phyloP scores from a whole-genome alignment of 1,140 invertebrate species.

The Trichogramma pretiosum region DNA sequence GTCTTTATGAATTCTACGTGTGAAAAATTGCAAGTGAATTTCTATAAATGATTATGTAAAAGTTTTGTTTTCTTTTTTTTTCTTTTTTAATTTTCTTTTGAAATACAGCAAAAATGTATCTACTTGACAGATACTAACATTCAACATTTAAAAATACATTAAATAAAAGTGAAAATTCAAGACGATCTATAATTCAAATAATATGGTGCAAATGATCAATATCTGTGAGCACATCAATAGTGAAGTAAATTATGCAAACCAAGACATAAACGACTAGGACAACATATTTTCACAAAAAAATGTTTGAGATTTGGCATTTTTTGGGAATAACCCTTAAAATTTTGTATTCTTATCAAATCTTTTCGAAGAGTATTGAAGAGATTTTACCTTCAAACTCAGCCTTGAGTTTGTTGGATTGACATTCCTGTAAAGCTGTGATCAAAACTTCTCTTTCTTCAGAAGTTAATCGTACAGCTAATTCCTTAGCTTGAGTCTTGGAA shows the following conservation, averaged over 20 bases:
- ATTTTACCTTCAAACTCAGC: slow-evolving; percentile 66
- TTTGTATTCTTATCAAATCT: neutral
- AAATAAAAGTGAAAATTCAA: slow-evolving; percentile 1
- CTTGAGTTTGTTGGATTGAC: slow-evolving; percentile 60
- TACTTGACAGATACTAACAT: slow-evolving; percentile 6
- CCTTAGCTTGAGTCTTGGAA: slow-evolving; percentile 59
- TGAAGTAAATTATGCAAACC: no score
- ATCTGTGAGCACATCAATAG: no score
- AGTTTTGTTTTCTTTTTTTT: slow-evolving; percentile 3
- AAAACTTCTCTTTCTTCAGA: slow-evolving; percentile 58
- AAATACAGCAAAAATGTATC: neutral
- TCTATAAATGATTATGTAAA: slow-evolving; percentile 16
- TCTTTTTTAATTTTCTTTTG: no score
- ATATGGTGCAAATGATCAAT: no score
- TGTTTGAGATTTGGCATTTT: no score
- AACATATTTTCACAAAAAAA: slow-evolving; percentile 5
- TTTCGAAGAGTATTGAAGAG: no score
- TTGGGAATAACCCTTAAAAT: slow-evolving; percentile 8
- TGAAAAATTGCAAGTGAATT: slow-evolving; percentile 23
- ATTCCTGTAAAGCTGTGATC: slow-evolving; percentile 57
- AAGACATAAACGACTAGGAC: slow-evolving; percentile 4
- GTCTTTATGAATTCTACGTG: slow-evolving; percentile 22
- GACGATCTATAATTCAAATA: neutral
- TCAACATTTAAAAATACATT: slow-evolving; percentile 6
- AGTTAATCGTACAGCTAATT: slow-evolving; percentile 58